phyloP scores from a whole-genome alignment of 2,797 vertebrate genomes.

The Crax fasciolata region DNA sequence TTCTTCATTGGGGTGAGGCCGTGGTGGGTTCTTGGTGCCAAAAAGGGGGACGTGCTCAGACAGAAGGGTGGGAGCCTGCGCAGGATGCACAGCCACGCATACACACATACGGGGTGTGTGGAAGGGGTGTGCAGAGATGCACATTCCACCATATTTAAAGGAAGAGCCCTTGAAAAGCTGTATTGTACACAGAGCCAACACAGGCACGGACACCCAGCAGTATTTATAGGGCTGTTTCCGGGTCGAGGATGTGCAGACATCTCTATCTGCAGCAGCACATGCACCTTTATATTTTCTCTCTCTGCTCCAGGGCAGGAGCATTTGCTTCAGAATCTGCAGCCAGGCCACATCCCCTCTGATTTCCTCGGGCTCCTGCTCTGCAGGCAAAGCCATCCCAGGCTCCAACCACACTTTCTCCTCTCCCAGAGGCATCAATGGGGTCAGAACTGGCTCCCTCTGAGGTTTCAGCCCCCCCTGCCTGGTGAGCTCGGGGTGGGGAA shows the following conservation, averaged over 20 bases:
- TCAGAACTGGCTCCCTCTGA: not conserved
- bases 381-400: fast-evolving
- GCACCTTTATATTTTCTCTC: not conserved
- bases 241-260: not conserved
- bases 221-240: not conserved
- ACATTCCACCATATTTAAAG: not conserved
- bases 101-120: fast-evolving
- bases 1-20: not conserved
- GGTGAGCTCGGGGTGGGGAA: fast-evolving
- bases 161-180: not conserved
- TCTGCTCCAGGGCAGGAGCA: not conserved
- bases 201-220: not conserved
- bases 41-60: not conserved
- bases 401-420: not conserved
- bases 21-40: fast-evolving
- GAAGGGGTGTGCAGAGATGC: too few relatives aligned
- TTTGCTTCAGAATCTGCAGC: not conserved
- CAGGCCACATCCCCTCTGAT: not conserved
- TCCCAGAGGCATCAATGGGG: fast-evolving
- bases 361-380: not conserved
- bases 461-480: not conserved
- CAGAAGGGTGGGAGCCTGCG: not conserved
- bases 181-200: fast-evolving
- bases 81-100: fast-evolving
- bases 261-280: not conserved